Evolutionary conservation across 2,797 vertebrate species (phyloP).

Genomic region (Sebastes glaucus): DNA sequence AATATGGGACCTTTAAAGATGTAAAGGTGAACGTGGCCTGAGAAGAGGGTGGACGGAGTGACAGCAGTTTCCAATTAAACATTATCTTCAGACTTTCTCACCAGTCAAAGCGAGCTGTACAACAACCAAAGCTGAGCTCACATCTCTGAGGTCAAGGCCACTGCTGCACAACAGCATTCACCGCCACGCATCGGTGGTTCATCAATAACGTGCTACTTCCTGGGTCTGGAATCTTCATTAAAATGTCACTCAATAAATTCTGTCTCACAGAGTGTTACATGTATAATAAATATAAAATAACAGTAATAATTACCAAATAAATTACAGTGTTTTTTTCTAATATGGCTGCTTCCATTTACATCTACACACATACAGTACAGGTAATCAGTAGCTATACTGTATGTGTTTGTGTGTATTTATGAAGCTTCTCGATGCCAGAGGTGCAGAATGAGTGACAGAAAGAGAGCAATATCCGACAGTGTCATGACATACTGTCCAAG

Average conservation of each 20-base stretch:
- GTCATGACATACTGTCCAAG: slow-evolving; percentile 6
- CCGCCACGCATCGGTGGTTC: background rate
- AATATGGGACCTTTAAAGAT: background rate
- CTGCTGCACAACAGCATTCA: background rate
- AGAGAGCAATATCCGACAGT: slow-evolving; percentile 22
- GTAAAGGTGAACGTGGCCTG: background rate
- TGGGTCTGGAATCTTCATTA: background rate
- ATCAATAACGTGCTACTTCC: background rate
- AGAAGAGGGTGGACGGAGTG: background rate
- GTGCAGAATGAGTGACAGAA: slow-evolving; percentile 41
- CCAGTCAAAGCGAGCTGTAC: background rate
- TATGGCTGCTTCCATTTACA: background rate
- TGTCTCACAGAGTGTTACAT: background rate
- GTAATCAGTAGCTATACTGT: background rate
- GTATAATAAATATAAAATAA: background rate
- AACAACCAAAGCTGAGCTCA: background rate
- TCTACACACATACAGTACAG: background rate
- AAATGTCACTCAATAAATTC: background rate
- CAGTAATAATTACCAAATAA: background rate
- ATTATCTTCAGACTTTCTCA: background rate
- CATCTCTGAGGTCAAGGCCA: background rate
- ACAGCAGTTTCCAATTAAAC: background rate
- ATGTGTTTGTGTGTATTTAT: background rate
- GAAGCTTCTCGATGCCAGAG: slow-evolving; percentile 11
- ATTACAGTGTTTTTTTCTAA: background rate